A percentile compares a stretch with the other conserved stretches of the same genome.
phyloP scores from a whole-genome alignment of 92 coral and sea anemone species.

The Umimayanthus chanpuru region DNA sequence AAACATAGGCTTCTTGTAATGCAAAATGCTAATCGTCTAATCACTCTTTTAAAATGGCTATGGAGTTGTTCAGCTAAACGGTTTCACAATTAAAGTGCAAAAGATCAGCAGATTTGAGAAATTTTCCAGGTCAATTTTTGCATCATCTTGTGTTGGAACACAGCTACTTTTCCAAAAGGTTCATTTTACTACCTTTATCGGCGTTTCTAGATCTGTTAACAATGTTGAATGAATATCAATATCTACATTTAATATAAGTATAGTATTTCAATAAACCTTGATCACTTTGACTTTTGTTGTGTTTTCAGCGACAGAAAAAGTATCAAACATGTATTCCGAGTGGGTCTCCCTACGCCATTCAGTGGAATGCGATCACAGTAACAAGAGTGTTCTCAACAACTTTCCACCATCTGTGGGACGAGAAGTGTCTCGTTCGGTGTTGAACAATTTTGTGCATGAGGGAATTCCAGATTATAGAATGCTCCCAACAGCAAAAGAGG shows the following conservation, averaged over 20 bases:
- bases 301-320: background rate
- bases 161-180: too few species aligned
- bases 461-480: slow-evolving; percentile 59
- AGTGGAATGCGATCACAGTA: slow-evolving; percentile 71
- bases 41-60: background rate
- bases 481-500: slow-evolving; percentile 66
- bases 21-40: background rate
- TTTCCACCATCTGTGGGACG: slow-evolving; percentile 86
- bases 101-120: too few species aligned
- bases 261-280: too few species aligned
- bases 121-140: too few species aligned
- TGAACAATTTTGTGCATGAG: slow-evolving; percentile 75
- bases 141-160: too few species aligned
- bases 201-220: background rate
- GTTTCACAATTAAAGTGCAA: too few species aligned
- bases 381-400: slow-evolving; percentile 79
- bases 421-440: slow-evolving; percentile 85
- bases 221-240: background rate
- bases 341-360: slow-evolving; percentile 93
- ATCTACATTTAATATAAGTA: background rate
- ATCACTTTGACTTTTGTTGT: background rate
- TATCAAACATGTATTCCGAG: slow-evolving; percentile 87
- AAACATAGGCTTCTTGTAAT: background rate
- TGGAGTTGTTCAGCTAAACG: too few species aligned
- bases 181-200: background rate